Conservation (phyloP, 2,113 vertebrate genomes). For the Alethe castanea region DNA sequence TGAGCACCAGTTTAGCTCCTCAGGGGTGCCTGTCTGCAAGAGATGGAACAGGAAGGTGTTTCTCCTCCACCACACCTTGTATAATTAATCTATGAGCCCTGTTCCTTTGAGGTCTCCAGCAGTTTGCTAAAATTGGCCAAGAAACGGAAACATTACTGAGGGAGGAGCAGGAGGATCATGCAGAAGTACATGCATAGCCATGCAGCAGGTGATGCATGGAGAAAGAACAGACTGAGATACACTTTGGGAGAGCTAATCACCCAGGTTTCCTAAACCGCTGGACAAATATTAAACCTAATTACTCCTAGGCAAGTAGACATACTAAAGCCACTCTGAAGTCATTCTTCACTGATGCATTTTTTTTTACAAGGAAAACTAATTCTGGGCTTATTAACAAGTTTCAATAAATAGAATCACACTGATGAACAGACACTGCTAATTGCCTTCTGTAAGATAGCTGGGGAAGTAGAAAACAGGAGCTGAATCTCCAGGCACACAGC, state of each 20-base stretch:
- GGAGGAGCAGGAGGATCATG: neutral
- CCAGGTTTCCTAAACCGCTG: neutral
- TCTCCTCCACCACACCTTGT: neutral
- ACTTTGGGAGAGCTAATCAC: rapidly evolving
- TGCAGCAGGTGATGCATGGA: neutral
- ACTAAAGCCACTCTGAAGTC: neutral
- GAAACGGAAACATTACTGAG: neutral
- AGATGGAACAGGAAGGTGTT: neutral
- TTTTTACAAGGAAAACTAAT: neutral
- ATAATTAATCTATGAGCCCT: neutral
- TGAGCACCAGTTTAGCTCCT: neutral
- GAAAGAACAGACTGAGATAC: neutral
- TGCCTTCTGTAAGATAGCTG: neutral
- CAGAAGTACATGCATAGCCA: neutral
- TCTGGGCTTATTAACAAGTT: neutral
- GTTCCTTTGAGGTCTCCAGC: neutral
- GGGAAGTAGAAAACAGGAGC: neutral
- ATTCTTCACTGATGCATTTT: neutral
- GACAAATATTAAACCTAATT: neutral
- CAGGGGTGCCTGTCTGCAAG: neutral
- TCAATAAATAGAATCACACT: neutral
- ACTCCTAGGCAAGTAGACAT: neutral
- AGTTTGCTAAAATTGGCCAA: neutral
- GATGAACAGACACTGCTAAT: neutral
- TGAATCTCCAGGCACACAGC: neutral